phyloP scores from a whole-genome alignment of 2,797 vertebrate species.

The Silurus lanzhouensis region DNA sequence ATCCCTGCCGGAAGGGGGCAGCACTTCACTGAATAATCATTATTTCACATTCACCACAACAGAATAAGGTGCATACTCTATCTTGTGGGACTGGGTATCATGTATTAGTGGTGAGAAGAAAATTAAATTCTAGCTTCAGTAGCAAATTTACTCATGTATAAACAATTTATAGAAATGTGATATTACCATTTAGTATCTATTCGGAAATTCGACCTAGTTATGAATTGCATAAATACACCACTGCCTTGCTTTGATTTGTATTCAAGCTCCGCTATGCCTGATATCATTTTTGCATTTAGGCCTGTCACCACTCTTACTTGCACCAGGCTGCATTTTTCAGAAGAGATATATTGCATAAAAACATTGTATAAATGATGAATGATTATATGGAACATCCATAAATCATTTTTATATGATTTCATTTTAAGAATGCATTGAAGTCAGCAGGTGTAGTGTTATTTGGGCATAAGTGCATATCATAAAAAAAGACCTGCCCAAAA shows the following conservation, averaged over 20 bases:
- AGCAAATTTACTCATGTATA: background rate
- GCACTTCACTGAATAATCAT: background rate
- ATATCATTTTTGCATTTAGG: background rate
- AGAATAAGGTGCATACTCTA: background rate
- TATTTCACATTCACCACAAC: background rate
- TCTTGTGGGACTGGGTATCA: background rate
- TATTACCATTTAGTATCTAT: background rate
- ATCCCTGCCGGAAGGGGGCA: conserved; percentile 22
- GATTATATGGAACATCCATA: background rate
- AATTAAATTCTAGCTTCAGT: background rate
- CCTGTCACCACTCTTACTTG: background rate
- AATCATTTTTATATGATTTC: background rate
- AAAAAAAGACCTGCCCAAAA: background rate
- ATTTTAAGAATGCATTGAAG: background rate
- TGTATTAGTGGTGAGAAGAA: background rate
- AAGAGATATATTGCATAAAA: background rate
- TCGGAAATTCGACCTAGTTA: background rate
- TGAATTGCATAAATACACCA: background rate
- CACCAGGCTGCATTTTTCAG: background rate
- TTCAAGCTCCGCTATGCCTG: background rate
- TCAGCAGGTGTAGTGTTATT: background rate
- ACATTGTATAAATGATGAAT: background rate
- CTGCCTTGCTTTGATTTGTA: background rate
- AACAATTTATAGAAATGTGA: background rate
- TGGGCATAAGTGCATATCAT: no score